Conservation (phyloP, 2,797 vertebrate genomes). For the Tangara arthus region DNA sequence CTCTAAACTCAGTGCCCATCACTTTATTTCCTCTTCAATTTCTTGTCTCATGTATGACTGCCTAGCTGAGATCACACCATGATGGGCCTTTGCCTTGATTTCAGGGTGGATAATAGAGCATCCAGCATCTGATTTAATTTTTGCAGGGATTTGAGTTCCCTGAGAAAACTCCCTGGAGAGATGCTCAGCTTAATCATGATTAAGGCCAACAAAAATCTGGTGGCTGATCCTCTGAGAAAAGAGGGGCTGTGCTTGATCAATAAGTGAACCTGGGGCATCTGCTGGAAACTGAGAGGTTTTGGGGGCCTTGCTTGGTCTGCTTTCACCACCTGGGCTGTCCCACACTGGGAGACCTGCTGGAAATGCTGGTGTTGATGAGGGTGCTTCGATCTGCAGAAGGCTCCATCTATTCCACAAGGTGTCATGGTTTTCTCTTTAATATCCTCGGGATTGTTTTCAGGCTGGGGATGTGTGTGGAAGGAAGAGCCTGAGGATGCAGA, state of each 20-base stretch:
- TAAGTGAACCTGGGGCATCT: not conserved
- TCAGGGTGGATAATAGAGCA: not conserved
- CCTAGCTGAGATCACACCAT: not conserved
- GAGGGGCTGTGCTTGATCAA: not conserved
- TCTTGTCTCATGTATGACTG: not conserved
- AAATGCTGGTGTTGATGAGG: not conserved
- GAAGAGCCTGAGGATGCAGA: constrained; percentile 37
- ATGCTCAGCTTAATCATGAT: constrained; percentile 42
- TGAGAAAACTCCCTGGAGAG: not conserved
- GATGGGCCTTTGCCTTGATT: not conserved
- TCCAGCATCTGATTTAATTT: constrained; percentile 27
- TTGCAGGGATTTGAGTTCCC: constrained; percentile 29
- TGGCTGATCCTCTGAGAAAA: constrained; percentile 23
- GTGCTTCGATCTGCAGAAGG: not conserved
- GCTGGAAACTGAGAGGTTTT: not conserved
- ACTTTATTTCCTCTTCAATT: not conserved
- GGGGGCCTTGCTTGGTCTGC: not conserved
- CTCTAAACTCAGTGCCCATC: not conserved
- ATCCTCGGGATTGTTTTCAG: constrained; percentile 36
- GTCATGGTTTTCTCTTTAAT: constrained; percentile 57
- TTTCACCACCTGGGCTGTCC: not conserved
- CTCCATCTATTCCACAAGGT: constrained; percentile 39
- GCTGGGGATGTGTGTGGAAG: not conserved
- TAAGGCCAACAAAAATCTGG: constrained; percentile 47
- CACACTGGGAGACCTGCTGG: not conserved